These are phyloP conservation scores for Pentalonia nigronervosa DNA, from an alignment of 1,140 invertebrate species.

Conservation along the genomic window DNA sequence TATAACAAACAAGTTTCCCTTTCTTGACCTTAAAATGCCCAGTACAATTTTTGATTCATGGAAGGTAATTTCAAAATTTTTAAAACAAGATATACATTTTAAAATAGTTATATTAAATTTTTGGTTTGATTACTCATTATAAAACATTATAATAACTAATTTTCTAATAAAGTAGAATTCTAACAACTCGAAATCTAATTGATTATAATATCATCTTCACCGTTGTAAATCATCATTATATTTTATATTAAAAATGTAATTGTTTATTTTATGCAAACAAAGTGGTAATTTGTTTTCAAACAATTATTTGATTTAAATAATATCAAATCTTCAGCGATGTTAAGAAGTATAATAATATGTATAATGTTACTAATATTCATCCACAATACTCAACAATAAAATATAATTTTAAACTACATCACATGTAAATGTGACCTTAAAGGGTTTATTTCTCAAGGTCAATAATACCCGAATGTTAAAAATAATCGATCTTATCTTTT, in stretches of 20 bases:
- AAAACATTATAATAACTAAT: background rate
- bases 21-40: background rate
- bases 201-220: background rate
- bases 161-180: background rate
- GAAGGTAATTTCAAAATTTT: background rate
- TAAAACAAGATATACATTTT: background rate
- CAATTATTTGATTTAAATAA: background rate
- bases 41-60: background rate
- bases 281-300: background rate
- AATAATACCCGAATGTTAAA: background rate
- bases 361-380: background rate
- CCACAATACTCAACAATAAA: background rate
- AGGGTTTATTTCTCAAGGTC: slow-evolving; percentile 12
- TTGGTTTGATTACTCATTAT: background rate
- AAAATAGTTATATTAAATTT: background rate
- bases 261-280: background rate
- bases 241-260: background rate
- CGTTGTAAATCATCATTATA: background rate
- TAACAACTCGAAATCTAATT: background rate
- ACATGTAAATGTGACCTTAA: background rate
- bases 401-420: background rate
- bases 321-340: background rate
- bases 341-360: background rate
- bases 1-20: slow-evolving; percentile 21
- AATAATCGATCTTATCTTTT: background rate